These are phyloP conservation scores for Pecten maximus DNA, from an alignment of 2,888 invertebrate genomes.

Conservation along the genomic window DNA sequence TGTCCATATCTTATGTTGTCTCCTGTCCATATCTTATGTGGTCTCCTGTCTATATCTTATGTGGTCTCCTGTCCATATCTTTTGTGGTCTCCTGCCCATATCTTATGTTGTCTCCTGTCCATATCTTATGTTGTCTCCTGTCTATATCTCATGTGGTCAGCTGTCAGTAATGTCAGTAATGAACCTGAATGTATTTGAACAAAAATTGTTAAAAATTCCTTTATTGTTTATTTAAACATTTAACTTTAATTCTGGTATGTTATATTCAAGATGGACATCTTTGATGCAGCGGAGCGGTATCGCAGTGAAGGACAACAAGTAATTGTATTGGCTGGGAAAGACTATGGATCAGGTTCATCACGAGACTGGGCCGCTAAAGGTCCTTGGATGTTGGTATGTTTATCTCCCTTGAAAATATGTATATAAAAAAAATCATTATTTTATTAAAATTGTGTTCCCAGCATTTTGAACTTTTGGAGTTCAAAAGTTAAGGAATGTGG, in stretches of 20 bases:
- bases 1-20: too few species aligned
- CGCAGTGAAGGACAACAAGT: slow-evolving; percentile 89
- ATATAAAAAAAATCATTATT: too few species aligned
- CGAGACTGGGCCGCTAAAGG: slow-evolving; percentile 99
- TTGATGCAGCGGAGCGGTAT: slow-evolving; percentile 96
- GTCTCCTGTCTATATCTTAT: too few species aligned
- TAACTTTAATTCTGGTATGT: background rate
- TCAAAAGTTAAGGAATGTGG: too few species aligned
- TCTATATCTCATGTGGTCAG: too few species aligned
- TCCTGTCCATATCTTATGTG: too few species aligned
- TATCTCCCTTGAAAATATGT: background rate
- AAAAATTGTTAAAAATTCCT: background rate
- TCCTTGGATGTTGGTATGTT: slow-evolving; percentile 91
- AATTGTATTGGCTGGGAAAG: slow-evolving; percentile 96
- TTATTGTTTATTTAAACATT: background rate
- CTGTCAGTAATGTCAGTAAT: background rate
- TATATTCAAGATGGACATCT: slow-evolving; percentile 90
- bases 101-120: too few species aligned
- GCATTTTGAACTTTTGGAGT: too few species aligned
- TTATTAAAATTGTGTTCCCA: too few species aligned
- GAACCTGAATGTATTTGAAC: background rate
- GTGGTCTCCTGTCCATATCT: too few species aligned
- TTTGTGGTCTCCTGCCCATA: too few species aligned
- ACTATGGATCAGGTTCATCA: slow-evolving; percentile 98
- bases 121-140: too few species aligned